Conservation (phyloP, 2,888 invertebrate genomes). For the Bombylius major region DNA sequence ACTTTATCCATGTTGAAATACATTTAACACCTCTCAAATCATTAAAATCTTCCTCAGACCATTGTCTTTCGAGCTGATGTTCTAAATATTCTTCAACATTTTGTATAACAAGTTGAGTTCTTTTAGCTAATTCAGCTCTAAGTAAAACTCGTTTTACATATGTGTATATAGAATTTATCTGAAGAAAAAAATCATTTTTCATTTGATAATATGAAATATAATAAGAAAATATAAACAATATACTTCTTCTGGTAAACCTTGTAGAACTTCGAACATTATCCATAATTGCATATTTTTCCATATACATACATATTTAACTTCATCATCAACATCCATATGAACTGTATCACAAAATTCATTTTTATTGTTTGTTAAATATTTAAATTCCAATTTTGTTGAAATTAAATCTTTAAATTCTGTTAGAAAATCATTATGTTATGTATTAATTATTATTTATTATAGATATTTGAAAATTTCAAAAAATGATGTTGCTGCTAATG, state of each 20-base stretch:
- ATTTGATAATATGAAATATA: no score
- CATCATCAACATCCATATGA: no score
- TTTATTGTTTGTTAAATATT: no score
- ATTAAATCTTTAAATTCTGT: no score
- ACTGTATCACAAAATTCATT: no score
- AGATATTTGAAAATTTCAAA: no score
- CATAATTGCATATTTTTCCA: constrained; percentile 48
- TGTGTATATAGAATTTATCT: constrained; percentile 32
- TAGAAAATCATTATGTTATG: no score
- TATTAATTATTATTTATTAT: no score
- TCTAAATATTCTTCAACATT: constrained; percentile 30
- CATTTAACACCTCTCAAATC: constrained; percentile 45
- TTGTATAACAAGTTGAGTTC: constrained; percentile 28
- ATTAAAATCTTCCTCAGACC: constrained; percentile 37
- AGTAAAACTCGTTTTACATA: constrained; percentile 31
- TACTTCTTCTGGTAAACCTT: constrained; percentile 82
- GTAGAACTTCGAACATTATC: constrained; percentile 69
- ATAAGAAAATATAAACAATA: no score
- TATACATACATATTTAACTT: no score
- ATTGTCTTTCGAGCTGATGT: constrained; percentile 26
- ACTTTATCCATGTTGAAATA: constrained; percentile 50
- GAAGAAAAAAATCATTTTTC: neutral
- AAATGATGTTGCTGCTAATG: no score
- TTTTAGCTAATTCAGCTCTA: constrained; percentile 30
- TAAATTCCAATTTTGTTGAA: no score